phyloP scores from a whole-genome alignment of 2,113 vertebrate species.

The Addax nasomaculatus region DNA sequence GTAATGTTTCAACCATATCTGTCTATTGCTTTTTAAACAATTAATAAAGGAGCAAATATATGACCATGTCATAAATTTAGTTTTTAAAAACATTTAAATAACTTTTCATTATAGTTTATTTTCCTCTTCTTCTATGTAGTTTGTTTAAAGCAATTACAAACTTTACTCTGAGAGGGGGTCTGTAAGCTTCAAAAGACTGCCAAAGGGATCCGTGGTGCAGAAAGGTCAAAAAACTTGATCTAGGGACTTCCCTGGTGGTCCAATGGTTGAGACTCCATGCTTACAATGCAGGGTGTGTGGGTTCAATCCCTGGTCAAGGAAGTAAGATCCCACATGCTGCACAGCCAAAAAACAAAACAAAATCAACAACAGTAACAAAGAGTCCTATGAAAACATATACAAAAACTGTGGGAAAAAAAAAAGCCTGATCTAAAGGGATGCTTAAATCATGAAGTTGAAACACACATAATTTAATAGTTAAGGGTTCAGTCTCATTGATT shows the following conservation, averaged over 20 bases:
- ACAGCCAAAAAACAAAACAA: not conserved
- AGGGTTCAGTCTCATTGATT: not conserved
- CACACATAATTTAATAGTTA: not conserved
- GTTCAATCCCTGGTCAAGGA: not conserved
- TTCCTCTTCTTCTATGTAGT: not conserved
- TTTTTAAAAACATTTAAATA: not conserved
- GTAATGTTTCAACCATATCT: not conserved
- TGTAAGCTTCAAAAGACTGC: not conserved
- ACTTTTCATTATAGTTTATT: not conserved
- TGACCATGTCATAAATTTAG: not conserved
- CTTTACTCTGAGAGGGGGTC: not conserved
- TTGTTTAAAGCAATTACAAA: not conserved
- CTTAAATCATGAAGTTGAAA: not conserved
- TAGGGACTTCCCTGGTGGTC: not conserved
- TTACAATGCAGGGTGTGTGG: not conserved
- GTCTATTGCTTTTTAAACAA: not conserved
- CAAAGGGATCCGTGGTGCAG: not conserved
- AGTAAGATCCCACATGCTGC: not conserved
- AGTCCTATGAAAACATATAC: not conserved
- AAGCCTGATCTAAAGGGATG: not conserved
- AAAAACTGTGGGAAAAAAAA: not conserved
- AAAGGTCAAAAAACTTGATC: not conserved
- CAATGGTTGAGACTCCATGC: not conserved
- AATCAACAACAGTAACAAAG: not conserved
- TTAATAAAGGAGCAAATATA: not conserved